Base-by-base conservation (phyloP, 2,113 vertebrate genomes). In the Pluvianellus socialis region DNA sequence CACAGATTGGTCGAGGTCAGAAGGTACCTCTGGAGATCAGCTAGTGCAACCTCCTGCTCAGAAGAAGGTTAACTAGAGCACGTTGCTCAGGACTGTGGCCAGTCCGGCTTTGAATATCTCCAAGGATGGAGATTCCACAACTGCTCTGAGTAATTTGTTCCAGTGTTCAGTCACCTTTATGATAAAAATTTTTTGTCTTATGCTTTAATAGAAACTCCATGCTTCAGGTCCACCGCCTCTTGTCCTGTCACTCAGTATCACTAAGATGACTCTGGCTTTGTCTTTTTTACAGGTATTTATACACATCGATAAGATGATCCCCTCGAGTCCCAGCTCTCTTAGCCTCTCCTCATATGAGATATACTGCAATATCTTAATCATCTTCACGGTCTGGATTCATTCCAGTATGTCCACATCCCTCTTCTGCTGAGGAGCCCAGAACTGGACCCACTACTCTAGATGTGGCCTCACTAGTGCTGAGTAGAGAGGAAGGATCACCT, bases 281-380 rank as follows among this genome's bases (percentile, higher is more conserved):
- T 49, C 9, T 70, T 95, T 49, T 92, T 73, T 61, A 40, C 30
- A 70, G 33, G 6, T 80, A 24, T 55, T 74, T 27, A 35, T 13
- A 30, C 13, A 32, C 18, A 66, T 24, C 0, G 0, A 33, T 45
- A 66, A 53, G 59, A 56, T 52, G 18, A 73, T 40, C 20, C 3
- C 20, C 21, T 75, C 8, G 4, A 86, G 50, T 35, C 30, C 35
- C 35, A 94, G 23, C 3, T 77, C 49, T 75, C 33, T 45, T 26
- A 76, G 15, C 3, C 8, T 73, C 35, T 62, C 9, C 59, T 80
- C 2, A 1, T 49, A 32, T 22, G 8, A 92, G 9, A 73, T 14
- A 58, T 53, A 38, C 7, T 86, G 27, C 40, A 18, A 2, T 32
- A 61, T 21, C 30, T 38, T 59, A 73, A 80, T 19, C 32, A 44